Conservation (phyloP, 2,888 invertebrate genomes). For the Junonia oenone region DNA sequence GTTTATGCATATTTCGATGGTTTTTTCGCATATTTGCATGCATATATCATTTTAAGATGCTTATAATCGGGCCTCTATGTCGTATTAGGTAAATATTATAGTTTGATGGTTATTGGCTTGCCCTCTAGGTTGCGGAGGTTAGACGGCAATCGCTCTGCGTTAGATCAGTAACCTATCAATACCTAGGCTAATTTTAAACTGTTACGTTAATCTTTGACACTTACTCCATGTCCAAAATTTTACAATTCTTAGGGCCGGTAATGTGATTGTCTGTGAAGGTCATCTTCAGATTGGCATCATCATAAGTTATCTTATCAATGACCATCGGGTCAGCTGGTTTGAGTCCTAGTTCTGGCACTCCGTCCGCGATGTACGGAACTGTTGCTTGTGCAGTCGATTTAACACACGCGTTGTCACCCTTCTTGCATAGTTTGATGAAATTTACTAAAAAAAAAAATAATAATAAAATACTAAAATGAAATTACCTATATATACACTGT, state of each 20-base stretch:
- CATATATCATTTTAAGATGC: no score
- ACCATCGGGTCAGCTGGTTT: conserved; percentile 34
- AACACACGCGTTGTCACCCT: conserved; percentile 35
- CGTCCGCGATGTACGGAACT: conserved; percentile 29
- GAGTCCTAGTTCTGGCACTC: conserved; percentile 34
- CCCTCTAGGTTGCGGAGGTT: no score
- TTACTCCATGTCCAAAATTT: conserved; percentile 38
- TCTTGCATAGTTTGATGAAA: conserved; percentile 40
- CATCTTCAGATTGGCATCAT: conserved; percentile 34
- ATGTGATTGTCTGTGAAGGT: conserved; percentile 33
- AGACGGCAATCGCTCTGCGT: background rate
- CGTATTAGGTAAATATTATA: no score
- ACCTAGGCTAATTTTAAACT: no score
- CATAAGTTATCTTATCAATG: conserved; percentile 31
- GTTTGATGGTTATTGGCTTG: no score
- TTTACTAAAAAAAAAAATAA: conserved; percentile 35
- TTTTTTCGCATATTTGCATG: no score
- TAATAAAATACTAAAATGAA: no score
- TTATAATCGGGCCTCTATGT: no score
- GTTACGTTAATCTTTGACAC: no score
- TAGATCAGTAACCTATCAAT: no score
- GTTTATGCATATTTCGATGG: no score
- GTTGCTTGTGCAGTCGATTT: conserved; percentile 32
- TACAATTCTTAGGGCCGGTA: conserved; percentile 31
- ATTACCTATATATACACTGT: no score